These are phyloP conservation scores for Polyergus mexicanus DNA, from an alignment of 1,140 invertebrate genomes.

Conservation along the genomic window DNA sequence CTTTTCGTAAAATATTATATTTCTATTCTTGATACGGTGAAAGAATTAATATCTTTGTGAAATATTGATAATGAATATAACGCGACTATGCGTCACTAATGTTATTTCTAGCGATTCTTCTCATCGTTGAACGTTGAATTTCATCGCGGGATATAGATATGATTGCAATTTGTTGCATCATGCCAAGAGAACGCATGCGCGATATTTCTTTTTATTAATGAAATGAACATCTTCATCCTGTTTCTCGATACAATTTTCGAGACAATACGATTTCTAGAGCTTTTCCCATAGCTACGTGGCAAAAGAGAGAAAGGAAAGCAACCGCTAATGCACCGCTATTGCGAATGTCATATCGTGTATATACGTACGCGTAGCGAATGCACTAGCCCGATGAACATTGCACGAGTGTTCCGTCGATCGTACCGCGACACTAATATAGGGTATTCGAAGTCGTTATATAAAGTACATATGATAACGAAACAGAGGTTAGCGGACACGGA, in stretches of 20 bases:
- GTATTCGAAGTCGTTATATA: slow-evolving; percentile 69
- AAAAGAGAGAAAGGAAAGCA: background rate
- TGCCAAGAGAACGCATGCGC: background rate
- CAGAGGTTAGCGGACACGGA: slow-evolving; percentile 49
- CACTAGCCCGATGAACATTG: background rate
- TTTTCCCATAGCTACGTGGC: background rate
- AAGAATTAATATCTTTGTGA: slow-evolving; percentile 19
- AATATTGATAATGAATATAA: background rate
- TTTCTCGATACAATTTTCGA: slow-evolving; percentile 15
- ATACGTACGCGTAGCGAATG: background rate
- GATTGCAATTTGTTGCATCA: slow-evolving; percentile 18
- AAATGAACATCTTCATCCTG: slow-evolving; percentile 22
- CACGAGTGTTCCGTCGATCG: slow-evolving; percentile 50
- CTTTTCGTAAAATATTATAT: slow-evolving; percentile 8
- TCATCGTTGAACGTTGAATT: slow-evolving; percentile 3
- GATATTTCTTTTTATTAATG: slow-evolving; percentile 39
- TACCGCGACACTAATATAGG: background rate
- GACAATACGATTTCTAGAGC: background rate
- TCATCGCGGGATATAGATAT: background rate
- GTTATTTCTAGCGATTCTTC: slow-evolving; percentile 24
- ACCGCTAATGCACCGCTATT: background rate
- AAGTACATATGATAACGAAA: slow-evolving; percentile 68
- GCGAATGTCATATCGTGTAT: slow-evolving; percentile 15
- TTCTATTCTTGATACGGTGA: background rate
- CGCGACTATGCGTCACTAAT: background rate